Base-by-base conservation (phyloP, 2,113 vertebrate species). In the Malurus elegans region DNA sequence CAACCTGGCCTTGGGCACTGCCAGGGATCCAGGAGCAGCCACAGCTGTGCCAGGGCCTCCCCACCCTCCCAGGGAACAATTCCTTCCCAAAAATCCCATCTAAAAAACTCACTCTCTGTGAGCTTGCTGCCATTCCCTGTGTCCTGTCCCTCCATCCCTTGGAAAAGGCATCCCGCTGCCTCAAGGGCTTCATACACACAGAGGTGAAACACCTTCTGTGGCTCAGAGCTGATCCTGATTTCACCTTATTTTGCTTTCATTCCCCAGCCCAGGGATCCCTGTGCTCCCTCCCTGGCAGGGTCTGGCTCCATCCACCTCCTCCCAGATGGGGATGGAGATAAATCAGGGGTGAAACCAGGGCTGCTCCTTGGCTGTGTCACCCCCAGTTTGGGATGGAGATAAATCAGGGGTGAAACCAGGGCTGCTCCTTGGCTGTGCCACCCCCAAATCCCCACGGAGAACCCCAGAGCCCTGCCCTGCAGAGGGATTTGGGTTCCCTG, bases 1-100 rank as follows among this genome's bases (percentile, higher is more conserved):
- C 65, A 71, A 0, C 40, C 65, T 56, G n/a, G 24, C 65, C 48
- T 40, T 17, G 60, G 69, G 0, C 86, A 38, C 28, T 58, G 0
- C n/a, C 86, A 71, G 48, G 42, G 85, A 48, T 71, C 31, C 38
- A 82, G 74, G 57, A 9, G 34, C 74, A 79, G 40, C 40, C 74
- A 6, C 65, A 62, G 48, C 57, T 47, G 44, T 44, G 76, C 60
- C 86, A 88, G 76, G 47, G 17, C 11, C 58, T 57, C 0, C 0
- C 8, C 36, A 12, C 32, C 67, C 44, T 73, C 12, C 0, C 15
- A 53, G 60, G 13, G 28, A 32, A 20, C 1, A 4, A 73, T 81
- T 73, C 2, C 4, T 4, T 3, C 6, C 61, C 70, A 31, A 1
- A 1, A 4, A 7, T 47, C n/a, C 78, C 78, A 67, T 8, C 78